These are phyloP conservation scores for Arrhamphus sclerolepis DNA, from an alignment of 2,797 vertebrate species.

Conservation along the genomic window DNA sequence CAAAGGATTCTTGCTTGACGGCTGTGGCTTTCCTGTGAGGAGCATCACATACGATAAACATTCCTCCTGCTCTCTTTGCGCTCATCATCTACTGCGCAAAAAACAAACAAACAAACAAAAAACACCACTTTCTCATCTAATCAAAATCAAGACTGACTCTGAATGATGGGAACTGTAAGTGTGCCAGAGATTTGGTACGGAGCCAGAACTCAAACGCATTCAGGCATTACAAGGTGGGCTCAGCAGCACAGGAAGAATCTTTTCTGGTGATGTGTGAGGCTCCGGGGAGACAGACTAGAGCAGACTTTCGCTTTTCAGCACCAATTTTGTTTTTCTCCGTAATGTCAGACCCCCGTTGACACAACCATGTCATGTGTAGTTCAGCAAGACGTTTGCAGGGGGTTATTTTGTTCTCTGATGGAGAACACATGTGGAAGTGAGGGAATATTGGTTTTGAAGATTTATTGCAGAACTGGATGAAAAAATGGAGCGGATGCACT, in stretches of 20 bases:
- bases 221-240: conserved; percentile 5
- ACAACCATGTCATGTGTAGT: neutral
- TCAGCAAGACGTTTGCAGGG: too few relatives aligned
- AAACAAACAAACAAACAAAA: conserved; percentile 9
- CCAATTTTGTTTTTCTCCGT: conserved; percentile 4
- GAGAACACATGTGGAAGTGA: neutral
- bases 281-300: neutral
- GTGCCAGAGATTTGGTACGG: neutral
- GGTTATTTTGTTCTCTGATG: neutral
- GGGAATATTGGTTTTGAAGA: too few relatives aligned
- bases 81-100: neutral
- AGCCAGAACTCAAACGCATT: neutral
- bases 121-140: conserved; percentile 32
- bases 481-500: conserved; percentile 31
- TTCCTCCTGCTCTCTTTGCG: conserved; percentile 34
- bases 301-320: conserved; percentile 11
- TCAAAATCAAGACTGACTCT: conserved; percentile 31
- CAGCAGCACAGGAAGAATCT: conserved; percentile 3
- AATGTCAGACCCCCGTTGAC: conserved; percentile 4
- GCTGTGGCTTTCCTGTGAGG: conserved; percentile 50
- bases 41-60: conserved; percentile 37
- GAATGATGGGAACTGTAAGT: conserved; percentile 28
- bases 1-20: conserved; percentile 41
- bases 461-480: too few relatives aligned
- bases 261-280: conserved; percentile 9